Percentiles rank a stretch among this genome's conserved stretches.
phyloP scores from a whole-genome alignment of 2,888 invertebrate species.

The Lepidocyrtinus sp. region DNA sequence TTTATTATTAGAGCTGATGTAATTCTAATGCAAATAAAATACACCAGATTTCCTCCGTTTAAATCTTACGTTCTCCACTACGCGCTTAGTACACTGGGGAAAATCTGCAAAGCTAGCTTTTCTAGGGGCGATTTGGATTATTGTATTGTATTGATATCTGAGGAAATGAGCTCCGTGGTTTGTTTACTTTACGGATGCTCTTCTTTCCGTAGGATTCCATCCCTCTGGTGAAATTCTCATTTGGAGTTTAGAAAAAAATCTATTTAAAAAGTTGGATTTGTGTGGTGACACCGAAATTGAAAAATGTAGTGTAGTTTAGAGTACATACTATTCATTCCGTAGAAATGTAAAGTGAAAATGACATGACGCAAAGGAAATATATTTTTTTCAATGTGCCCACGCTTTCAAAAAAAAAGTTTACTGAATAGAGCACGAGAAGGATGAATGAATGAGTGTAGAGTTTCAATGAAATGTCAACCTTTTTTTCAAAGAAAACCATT shows the following conservation, averaged over 20 bases:
- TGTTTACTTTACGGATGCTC: neutral
- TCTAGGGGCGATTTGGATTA: neutral
- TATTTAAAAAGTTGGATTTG: no score
- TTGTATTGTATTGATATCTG: neutral
- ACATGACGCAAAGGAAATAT: no score
- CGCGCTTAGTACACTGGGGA: neutral
- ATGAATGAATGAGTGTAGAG: constrained; percentile 12
- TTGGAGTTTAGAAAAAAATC: no score
- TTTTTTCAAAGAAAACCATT: constrained; percentile 21
- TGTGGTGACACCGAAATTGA: no score
- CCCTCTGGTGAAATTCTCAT: no score
- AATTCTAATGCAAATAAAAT: constrained; percentile 2
- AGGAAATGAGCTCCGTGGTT: neutral
- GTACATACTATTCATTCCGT: no score
- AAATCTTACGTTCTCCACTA: neutral
- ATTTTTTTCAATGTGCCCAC: no score
- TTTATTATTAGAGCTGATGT: neutral
- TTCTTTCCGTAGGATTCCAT: neutral
- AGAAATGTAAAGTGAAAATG: no score
- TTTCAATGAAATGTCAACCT: constrained; percentile 44
- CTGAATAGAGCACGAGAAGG: no score
- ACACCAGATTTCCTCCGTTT: neutral
- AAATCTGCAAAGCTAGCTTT: neutral
- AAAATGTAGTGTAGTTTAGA: no score
- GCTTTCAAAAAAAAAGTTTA: no score